These are phyloP conservation scores for Prenolepis imparis DNA, from an alignment of 2,888 invertebrate genomes.

Conservation along the genomic window DNA sequence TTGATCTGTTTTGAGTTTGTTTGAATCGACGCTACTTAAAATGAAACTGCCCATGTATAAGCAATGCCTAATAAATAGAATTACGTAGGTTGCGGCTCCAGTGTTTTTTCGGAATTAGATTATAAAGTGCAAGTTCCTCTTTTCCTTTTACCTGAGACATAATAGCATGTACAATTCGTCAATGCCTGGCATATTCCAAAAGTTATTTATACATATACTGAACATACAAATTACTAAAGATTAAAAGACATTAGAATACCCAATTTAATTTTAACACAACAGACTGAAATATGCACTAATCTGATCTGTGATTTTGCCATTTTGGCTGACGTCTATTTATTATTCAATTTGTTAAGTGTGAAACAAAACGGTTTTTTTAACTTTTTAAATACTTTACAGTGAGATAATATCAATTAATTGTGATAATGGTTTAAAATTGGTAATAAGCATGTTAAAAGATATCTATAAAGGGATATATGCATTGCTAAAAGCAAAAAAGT, in stretches of 20 bases:
- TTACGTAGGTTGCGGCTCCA: constrained; percentile 1
- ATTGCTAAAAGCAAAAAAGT: constrained; percentile 59
- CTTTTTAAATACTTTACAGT: constrained; percentile 15
- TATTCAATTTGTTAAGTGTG: constrained; percentile 7
- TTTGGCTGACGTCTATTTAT: constrained; percentile 14
- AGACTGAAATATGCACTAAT: constrained; percentile 13
- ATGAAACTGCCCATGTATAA: constrained; percentile 20
- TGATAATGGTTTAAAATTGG: constrained; percentile 62
- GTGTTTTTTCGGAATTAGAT: constrained; percentile 27
- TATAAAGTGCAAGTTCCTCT: constrained; percentile 25
- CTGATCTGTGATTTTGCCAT: constrained; percentile 21
- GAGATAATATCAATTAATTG: constrained; percentile 51
- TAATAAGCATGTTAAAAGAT: constrained; percentile 48
- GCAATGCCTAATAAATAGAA: constrained; percentile 24
- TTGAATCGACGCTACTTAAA: constrained; percentile 1
- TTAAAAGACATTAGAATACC: background rate
- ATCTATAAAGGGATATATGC: constrained; percentile 59
- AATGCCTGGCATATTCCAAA: constrained; percentile 16
- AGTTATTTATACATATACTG: constrained; percentile 20
- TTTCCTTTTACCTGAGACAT: background rate
- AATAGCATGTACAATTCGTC: constrained; percentile 11
- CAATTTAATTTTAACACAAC: constrained; percentile 11
- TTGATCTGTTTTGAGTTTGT: background rate
- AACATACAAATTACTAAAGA: constrained; percentile 27
- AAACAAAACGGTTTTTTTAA: constrained; percentile 18